phyloP scores from a whole-genome alignment of 2,113 vertebrate species.

The Pachypanchax playfairii region DNA sequence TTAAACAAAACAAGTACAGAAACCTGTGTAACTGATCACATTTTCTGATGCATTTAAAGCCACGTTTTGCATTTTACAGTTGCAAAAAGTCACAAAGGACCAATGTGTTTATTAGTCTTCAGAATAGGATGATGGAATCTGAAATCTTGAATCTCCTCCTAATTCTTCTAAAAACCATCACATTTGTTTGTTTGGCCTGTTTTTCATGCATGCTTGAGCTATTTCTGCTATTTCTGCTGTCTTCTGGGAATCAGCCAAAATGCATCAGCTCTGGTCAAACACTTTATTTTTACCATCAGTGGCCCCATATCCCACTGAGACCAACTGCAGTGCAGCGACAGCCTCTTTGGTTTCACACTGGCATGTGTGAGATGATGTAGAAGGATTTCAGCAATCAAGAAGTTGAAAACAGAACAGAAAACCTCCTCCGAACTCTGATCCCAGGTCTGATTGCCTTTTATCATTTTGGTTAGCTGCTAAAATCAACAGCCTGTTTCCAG shows the following conservation, averaged over 20 bases:
- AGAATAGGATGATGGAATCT: no score
- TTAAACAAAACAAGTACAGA: no score
- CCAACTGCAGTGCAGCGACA: conserved; percentile 17
- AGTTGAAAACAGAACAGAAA: conserved; percentile 10
- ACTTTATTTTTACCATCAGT: conserved; percentile 42
- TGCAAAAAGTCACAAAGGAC: no score
- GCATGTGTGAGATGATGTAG: neutral
- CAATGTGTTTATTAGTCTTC: no score
- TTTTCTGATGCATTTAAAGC: no score
- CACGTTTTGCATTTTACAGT: no score
- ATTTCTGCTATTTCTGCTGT: conserved; percentile 36
- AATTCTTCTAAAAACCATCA: neutral
- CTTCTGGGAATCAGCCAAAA: conserved; percentile 36
- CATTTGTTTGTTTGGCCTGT: conserved; percentile 2
- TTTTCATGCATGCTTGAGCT: neutral
- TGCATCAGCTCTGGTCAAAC: conserved; percentile 44
- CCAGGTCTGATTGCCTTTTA: conserved; percentile 32
- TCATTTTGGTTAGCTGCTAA: conserved; percentile 13
- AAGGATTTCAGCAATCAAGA: conserved; percentile 31
- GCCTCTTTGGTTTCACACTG: conserved; percentile 36
- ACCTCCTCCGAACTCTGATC: conserved; percentile 18
- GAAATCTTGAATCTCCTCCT: neutral
- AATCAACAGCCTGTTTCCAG: conserved; percentile 2
- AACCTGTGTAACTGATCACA: no score
- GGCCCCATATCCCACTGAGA: conserved; percentile 32